Base-by-base conservation (phyloP, 2,113 vertebrate species). In the Sylvietta virens region DNA sequence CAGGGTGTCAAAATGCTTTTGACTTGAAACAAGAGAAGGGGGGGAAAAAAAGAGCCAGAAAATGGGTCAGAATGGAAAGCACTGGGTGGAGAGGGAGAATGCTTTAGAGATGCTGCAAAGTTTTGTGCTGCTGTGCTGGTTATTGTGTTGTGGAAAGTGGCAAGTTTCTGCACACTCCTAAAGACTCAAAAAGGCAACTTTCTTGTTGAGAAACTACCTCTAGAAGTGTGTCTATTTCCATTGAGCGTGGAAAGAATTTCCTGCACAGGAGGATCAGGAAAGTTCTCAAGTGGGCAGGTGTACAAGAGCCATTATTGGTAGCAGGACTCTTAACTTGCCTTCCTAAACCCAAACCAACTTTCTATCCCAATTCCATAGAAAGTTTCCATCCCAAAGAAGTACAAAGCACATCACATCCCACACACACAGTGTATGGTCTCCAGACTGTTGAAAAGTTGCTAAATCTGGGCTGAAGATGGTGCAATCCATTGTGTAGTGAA, bases 1-100 rank as follows among this genome's bases (percentile, higher is more conserved):
- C 92, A 93, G 86, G 91, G 82, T 92, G 88, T 94, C 8, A 0
- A 93, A 95, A 86, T 64, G 86, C 82, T 93, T 92, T 90, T 54
- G 72, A 47, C 86, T 94, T 66, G 74, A 81, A 92, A 76, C 39
- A 39, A 72, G 60, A 80, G 62, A 69, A 57, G 40, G n/a, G 15
- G 18, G 10, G 24, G 4, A 6, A 5, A 9, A 17, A 16, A n/a
- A 66, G 40, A 81, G 26, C 54, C 61, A 81, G 83, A 70, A 94
- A 96, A 90, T 92, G 82, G 82, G 86, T 91, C 89, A 92, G 22
- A 47, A 71, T 78, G 70, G 33, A 81, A 79, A 71, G 53, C 31
- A 19, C 24, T 64, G 48, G 17, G 31, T 47, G 37, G 61, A 53
- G 73, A n/a, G 61, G 66, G 76, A 62, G 33, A 58, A 51, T 7